Base-by-base conservation (phyloP, 1,140 invertebrate genomes). In the Marisa cornuarietis region DNA sequence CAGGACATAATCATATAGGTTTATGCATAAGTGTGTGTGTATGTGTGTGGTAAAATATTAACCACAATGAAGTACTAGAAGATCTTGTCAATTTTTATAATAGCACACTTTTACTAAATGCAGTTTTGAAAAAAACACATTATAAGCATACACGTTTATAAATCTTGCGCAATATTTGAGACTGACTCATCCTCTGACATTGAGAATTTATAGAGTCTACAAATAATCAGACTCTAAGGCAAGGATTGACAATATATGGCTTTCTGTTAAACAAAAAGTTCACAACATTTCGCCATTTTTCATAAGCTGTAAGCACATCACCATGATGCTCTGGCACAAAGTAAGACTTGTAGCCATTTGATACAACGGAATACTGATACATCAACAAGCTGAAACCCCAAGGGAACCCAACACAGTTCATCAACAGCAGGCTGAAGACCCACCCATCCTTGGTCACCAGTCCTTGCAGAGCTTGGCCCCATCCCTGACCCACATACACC, bases 381-480 rank as follows among this genome's bases (percentile, higher is more conserved):
- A 76, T n/a, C 0, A 88, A 62, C 11, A 89, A 62, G 76, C 82
- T 84, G 11, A 83, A 2, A 20, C 81, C 83, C 87, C 87, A 88
- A 2, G 85, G 6, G 7, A 84, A 24, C 8, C 85, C 86, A 14
- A 72, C 71, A 11, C 78, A 5, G 74, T 88, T 88, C 74, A 88
- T 62, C 20, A 84, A 24, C 2, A 83, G 58, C 52, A 87, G 52
- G 73, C 79, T 83, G 8, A 88, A 73, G 9, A 85, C 71, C 85
- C 85, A 87, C 5, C 78, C 82, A 51, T 88, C 81, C 0, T 69
- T 10, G 63, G 75, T 66, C 58, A 88, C 73, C 75, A 86, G 42
- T 16, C 74, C 11, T 16, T 24, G 31, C 0, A 82, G 9, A 9
- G 79, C 79, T 18, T 84, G 78, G 8, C 52, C 22, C 22, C 73